Base-by-base conservation (phyloP, 2,888 invertebrate species). In the Zygothrica quintamaculata region DNA sequence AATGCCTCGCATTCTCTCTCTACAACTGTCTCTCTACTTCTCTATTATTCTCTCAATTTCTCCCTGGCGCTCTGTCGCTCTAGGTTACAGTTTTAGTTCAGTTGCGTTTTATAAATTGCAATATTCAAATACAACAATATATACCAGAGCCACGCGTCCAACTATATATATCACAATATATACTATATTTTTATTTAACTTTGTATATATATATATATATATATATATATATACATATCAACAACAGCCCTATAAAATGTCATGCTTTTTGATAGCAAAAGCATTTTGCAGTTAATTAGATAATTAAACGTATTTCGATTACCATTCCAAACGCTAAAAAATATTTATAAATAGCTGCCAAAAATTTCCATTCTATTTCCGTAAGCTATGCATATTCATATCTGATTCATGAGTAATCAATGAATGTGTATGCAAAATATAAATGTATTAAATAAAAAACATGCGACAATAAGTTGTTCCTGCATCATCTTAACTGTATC, bases 41-140 rank as follows among this genome's bases (percentile, higher is more conserved):
- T 37, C 44, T 34, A 11, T 0, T 43, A 18, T 25, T 37, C 18
- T 15, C 16, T 31, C 44, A 6, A 13, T 22, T 5, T 3, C 12
- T 3, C 29, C 26, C 44, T 5, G n/a, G n/a, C n/a, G n/a, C 18
- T 13, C 18, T 42, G 46, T 55, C 34, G 0, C 34, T 12, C 8
- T 39, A 16, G 15, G 15, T 29, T 48, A 31, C 40, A 1, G 6
- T 12, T 1, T 11, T 34, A 8, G 39, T 12, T 44, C 22, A 18
- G 47, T 40, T 76, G 60, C 65, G 74, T 69, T 66, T n/a, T 77
- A 52, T 65, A 77, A 78, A 79, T 78, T 78, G 77, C 77, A 78
- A 79, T 79, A n/a, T n/a, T n/a, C n/a, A 73, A 53, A 57, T 47
- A 79, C 72, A 59, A 66, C 25, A 55, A 7, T 33, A 37, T 25